phyloP scores from a whole-genome alignment of 2,797 vertebrate genomes.

The Diplodus puntazzo region DNA sequence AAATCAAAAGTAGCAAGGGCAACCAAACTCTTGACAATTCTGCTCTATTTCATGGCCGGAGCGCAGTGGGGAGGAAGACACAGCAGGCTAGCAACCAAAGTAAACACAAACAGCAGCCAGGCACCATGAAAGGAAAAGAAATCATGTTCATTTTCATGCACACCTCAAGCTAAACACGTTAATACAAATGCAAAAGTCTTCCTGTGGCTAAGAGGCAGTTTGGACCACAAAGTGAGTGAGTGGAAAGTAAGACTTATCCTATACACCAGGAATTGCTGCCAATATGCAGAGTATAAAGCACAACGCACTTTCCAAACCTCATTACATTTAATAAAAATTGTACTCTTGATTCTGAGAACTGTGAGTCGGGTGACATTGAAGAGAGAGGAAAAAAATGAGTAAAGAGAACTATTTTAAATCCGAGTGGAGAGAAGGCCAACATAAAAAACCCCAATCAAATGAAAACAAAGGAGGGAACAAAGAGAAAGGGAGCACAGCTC shows the following conservation, averaged over 20 bases:
- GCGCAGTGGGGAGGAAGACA: slow-evolving; percentile 54
- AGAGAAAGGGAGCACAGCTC: slow-evolving; percentile 40
- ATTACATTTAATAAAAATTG: slow-evolving; percentile 32
- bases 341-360: slow-evolving; percentile 23
- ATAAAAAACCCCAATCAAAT: slow-evolving; percentile 37
- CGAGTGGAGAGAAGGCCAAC: slow-evolving; percentile 26
- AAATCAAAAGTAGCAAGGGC: slow-evolving; percentile 57
- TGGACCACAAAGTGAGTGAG: slow-evolving; percentile 36
- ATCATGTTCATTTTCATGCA: slow-evolving; percentile 70
- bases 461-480: slow-evolving; percentile 55
- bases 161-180: slow-evolving; percentile 56
- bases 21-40: slow-evolving; percentile 61
- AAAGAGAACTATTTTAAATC: slow-evolving; percentile 35
- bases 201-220: slow-evolving; percentile 45
- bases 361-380: not conserved
- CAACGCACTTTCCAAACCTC: slow-evolving; percentile 37
- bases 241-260: slow-evolving; percentile 40
- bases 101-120: slow-evolving; percentile 76
- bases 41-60: slow-evolving; percentile 54
- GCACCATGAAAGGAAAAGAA: slow-evolving; percentile 67
- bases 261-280: slow-evolving; percentile 26
- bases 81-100: slow-evolving; percentile 73
- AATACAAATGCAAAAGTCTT: slow-evolving; percentile 44
- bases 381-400: slow-evolving; percentile 6
- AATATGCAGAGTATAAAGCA: slow-evolving; percentile 25